Conservation (phyloP, 2,797 vertebrate genomes). For the Glossophaga mutica region DNA sequence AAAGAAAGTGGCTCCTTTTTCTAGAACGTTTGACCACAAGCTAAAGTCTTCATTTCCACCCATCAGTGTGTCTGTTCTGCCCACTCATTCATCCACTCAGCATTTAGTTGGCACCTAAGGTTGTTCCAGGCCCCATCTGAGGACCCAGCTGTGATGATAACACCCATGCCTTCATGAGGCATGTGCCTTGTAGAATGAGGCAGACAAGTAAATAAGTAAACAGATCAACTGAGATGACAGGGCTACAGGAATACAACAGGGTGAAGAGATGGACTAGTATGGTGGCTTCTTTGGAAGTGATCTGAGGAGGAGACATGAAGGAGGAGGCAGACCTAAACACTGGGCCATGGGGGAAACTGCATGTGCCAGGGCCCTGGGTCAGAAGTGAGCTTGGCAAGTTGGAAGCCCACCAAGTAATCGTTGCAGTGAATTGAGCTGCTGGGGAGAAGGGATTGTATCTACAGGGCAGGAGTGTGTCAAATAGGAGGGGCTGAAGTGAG, state of each 20-base stretch:
- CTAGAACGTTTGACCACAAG: neutral
- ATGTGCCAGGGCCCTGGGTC: neutral
- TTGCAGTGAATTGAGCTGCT: neutral
- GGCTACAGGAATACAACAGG: neutral
- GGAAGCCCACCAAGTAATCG: neutral
- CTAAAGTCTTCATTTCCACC: neutral
- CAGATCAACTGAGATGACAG: neutral
- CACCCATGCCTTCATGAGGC: neutral
- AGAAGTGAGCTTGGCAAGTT: neutral
- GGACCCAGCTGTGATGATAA: neutral
- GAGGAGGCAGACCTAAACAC: neutral
- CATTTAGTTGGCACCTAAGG: no score
- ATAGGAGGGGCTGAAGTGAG: neutral
- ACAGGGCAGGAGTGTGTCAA: neutral
- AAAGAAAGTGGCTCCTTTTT: neutral
- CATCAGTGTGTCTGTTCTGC: neutral
- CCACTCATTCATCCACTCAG: neutral
- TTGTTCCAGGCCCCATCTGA: neutral
- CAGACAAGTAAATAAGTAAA: neutral
- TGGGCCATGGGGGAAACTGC: neutral
- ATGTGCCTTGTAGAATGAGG: neutral
- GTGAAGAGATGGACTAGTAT: neutral
- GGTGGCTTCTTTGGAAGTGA: neutral
- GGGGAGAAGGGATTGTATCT: no score
- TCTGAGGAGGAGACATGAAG: neutral